Evolutionary conservation across 2,113 vertebrate genomes (phyloP).

Genomic region (Rhegmatorhina hoffmannsi): DNA sequence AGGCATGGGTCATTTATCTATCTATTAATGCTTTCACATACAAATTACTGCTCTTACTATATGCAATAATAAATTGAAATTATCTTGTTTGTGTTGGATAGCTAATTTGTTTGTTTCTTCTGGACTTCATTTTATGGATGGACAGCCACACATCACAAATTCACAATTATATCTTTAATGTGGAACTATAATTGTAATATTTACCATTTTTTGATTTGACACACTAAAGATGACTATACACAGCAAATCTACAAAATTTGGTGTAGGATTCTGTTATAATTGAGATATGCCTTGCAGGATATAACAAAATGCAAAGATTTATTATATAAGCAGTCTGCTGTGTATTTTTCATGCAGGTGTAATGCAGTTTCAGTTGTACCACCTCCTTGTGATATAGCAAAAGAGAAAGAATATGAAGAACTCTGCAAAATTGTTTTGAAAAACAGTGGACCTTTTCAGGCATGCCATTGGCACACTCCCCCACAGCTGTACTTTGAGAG

Average conservation of each 20-base stretch:
- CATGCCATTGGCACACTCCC: slow-evolving; percentile 70
- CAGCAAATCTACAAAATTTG: not conserved
- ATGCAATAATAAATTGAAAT: not conserved
- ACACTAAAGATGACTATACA: not conserved
- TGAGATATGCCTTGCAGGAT: not conserved
- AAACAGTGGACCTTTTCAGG: slow-evolving; percentile 71
- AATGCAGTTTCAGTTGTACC: slow-evolving; percentile 12
- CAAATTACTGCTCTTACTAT: not conserved
- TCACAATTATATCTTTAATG: not conserved
- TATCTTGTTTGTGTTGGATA: not conserved
- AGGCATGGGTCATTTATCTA: not conserved
- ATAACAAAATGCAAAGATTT: not conserved
- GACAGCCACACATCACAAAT: not conserved
- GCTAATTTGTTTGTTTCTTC: not conserved
- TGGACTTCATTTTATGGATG: not conserved
- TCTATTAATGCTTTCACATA: not conserved
- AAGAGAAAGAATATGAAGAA: slow-evolving; percentile 60
- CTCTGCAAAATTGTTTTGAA: slow-evolving; percentile 42
- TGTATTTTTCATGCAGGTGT: slow-evolving; percentile 20
- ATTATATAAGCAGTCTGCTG: not conserved
- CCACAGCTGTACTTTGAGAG: slow-evolving; percentile 73
- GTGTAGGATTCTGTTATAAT: not conserved
- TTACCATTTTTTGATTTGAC: not conserved
- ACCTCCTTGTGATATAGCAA: not conserved
- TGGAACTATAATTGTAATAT: not conserved